These are phyloP conservation scores for Pluvialis apricaria DNA, from an alignment of 2,113 vertebrate genomes.

Conservation along the genomic window DNA sequence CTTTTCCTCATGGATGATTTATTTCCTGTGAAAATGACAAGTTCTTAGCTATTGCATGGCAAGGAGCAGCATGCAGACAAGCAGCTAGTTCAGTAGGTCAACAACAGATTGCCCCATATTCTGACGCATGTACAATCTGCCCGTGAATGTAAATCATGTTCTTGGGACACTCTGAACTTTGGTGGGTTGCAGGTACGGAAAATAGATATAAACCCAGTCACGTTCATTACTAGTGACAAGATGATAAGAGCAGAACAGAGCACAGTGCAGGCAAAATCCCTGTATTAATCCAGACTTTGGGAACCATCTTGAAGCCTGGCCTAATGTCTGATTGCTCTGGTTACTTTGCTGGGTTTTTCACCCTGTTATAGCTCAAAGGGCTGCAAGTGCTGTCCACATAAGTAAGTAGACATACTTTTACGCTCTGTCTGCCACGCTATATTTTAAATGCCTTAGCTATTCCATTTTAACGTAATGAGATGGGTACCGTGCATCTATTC, in stretches of 20 bases:
- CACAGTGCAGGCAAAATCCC: neutral
- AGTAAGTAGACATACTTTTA: neutral
- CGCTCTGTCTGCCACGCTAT: neutral
- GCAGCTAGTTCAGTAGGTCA: neutral
- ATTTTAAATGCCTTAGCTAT: neutral
- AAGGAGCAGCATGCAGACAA: neutral
- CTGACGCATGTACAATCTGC: neutral
- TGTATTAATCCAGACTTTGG: neutral
- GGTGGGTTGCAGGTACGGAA: neutral
- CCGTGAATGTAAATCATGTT: neutral
- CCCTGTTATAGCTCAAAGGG: neutral
- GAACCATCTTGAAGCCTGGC: neutral
- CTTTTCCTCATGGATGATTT: neutral
- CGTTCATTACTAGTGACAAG: accelerated
- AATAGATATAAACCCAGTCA: neutral
- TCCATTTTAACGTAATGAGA: constrained; percentile 33
- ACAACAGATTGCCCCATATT: neutral
- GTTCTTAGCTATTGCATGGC: neutral
- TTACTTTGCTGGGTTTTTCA: neutral
- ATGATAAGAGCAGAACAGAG: neutral
- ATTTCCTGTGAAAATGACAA: neutral
- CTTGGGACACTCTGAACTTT: neutral
- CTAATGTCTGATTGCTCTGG: neutral
- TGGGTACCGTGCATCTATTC: constrained; percentile 23
- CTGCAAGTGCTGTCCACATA: neutral